Conservation (phyloP, 2,797 vertebrate genomes). For the Hirundo rustica region DNA sequence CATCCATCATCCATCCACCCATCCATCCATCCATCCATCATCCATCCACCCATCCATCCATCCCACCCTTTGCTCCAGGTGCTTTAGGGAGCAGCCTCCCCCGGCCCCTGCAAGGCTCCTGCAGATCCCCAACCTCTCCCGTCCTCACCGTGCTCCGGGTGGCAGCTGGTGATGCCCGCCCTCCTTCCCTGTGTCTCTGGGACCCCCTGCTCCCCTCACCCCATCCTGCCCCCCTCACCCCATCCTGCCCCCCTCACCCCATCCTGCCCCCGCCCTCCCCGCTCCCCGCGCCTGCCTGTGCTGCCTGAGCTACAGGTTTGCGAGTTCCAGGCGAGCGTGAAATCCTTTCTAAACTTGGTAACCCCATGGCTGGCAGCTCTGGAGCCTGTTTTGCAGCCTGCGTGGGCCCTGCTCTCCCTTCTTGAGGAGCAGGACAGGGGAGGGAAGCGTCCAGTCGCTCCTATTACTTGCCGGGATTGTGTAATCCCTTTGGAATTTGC, state of each 20-base stretch:
- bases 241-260: too few species aligned
- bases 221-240: accelerated
- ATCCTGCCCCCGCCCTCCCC: background rate
- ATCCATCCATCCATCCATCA: too few species aligned
- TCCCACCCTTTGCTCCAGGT: background rate
- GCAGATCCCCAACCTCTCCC: background rate
- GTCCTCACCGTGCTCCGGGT: accelerated
- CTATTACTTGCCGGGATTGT: constrained; percentile 29
- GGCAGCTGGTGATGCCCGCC: accelerated
- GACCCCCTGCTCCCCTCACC: background rate
- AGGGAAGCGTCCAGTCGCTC: background rate
- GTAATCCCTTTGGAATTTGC: constrained; percentile 65
- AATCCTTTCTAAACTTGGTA: constrained; percentile 63
- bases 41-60: too few species aligned
- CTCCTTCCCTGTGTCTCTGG: background rate
- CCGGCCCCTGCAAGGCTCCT: accelerated
- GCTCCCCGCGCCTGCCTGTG: background rate
- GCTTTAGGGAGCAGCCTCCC: background rate
- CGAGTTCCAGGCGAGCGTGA: background rate
- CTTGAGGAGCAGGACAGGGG: constrained; percentile 30
- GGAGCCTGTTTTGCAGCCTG: constrained; percentile 47
- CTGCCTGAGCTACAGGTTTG: background rate
- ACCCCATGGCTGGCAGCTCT: background rate
- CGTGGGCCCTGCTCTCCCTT: background rate
- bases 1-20: too few species aligned